Conservation (phyloP, 64 coral and sea anemone genomes). For the Anthopleura sola region DNA sequence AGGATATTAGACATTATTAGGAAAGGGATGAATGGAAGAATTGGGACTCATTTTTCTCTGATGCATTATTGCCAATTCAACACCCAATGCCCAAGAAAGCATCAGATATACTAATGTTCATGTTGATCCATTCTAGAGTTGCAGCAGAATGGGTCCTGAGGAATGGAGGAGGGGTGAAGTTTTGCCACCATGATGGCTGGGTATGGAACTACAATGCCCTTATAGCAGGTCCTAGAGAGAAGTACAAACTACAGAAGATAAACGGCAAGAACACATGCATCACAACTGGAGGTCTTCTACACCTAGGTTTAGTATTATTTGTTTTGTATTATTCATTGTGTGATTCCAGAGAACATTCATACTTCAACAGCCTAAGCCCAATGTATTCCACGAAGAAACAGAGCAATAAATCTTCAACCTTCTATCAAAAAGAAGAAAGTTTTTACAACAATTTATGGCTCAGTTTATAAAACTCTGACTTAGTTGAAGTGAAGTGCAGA, state of each 20-base stretch:
- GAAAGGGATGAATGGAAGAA: no score
- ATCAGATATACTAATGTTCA: no score
- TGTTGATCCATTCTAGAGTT: constrained; percentile 37
- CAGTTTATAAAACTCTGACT: no score
- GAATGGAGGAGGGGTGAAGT: constrained; percentile 91
- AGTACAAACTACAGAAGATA: constrained; percentile 73
- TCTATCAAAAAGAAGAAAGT: no score
- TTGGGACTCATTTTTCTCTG: no score
- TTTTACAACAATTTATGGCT: no score
- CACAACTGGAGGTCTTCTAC: constrained; percentile 85
- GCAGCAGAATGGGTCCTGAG: constrained; percentile 97
- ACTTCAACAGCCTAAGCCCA: not conserved
- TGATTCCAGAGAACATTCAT: not conserved
- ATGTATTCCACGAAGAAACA: no score
- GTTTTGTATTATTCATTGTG: not conserved
- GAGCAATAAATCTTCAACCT: no score
- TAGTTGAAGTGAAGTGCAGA: no score
- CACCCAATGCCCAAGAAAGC: no score
- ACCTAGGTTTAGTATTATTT: constrained; percentile 58
- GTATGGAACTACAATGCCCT: constrained; percentile 89
- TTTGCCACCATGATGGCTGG: constrained; percentile 57
- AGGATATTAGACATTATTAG: no score
- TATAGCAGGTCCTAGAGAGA: constrained; percentile 63
- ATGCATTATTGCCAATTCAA: no score
- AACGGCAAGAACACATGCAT: constrained; percentile 76